These are phyloP conservation scores for Platycnemis pennipes DNA, from an alignment of 2,888 invertebrate genomes.

Conservation along the genomic window DNA sequence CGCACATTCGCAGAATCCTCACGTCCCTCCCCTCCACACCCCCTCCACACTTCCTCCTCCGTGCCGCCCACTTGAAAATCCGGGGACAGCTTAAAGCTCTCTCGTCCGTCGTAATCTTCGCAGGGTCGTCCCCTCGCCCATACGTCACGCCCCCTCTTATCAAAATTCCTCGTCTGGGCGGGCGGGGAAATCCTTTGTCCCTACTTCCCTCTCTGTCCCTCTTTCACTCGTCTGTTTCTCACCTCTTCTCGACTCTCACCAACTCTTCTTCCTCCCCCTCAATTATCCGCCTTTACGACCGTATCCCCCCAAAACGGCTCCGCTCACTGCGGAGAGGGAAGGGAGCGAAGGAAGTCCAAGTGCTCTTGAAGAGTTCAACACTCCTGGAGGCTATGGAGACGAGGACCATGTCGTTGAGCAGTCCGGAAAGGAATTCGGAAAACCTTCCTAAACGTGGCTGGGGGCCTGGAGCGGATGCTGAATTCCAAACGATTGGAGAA, in stretches of 20 bases:
- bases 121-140: not conserved
- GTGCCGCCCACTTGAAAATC: not conserved
- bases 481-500: too few relatives aligned
- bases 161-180: constrained; percentile 3
- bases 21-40: not conserved
- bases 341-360: too few relatives aligned
- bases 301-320: not conserved
- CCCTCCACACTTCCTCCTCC: not conserved
- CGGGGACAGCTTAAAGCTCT: constrained; percentile 10
- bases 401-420: too few relatives aligned
- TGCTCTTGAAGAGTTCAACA: too few relatives aligned
- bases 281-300: not conserved
- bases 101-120: not conserved
- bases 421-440: too few relatives aligned
- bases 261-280: not conserved
- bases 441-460: too few relatives aligned
- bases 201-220: not conserved
- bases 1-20: not conserved
- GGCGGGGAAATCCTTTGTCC: not conserved
- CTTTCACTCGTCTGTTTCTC: not conserved
- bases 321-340: too few relatives aligned
- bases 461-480: too few relatives aligned
- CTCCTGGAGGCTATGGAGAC: too few relatives aligned
- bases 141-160: constrained; percentile 16
- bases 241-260: not conserved